Conservation (phyloP, 1,140 invertebrate species). For the Adoxophyes honmai region DNA sequence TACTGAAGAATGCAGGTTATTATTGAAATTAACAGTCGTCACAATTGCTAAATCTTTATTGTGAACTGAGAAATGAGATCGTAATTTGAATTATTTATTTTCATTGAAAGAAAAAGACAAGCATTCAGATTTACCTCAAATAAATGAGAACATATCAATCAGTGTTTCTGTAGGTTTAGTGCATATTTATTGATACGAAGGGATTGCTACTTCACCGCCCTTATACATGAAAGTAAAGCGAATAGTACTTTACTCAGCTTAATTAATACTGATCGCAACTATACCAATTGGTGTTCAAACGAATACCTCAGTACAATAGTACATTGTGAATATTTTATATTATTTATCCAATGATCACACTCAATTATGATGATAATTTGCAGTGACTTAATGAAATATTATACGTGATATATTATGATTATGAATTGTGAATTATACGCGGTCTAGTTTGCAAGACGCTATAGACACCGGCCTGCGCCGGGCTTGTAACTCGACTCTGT, state of each 20-base stretch:
- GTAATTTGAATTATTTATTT: too few species aligned
- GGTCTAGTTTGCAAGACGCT: neutral
- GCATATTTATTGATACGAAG: neutral
- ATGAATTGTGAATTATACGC: neutral
- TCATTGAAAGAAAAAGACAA: neutral
- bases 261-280: too few species aligned
- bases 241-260: too few species aligned
- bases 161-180: neutral
- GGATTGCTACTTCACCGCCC: too few species aligned
- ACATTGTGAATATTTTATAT: neutral
- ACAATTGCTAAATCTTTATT: too few species aligned
- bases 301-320: too few species aligned
- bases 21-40: too few species aligned
- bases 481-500: neutral
- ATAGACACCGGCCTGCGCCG: neutral
- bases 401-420: neutral
- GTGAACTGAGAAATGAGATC: too few species aligned
- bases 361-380: neutral
- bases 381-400: conserved; percentile 4
- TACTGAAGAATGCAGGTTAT: too few species aligned
- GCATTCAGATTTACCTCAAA: conserved; percentile 10
- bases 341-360: neutral
- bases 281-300: too few species aligned
- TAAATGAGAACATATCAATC: conserved; percentile 12
- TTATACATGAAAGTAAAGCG: too few species aligned